Conservation (phyloP, 2,797 vertebrate species). For the Chrosomus eos region DNA sequence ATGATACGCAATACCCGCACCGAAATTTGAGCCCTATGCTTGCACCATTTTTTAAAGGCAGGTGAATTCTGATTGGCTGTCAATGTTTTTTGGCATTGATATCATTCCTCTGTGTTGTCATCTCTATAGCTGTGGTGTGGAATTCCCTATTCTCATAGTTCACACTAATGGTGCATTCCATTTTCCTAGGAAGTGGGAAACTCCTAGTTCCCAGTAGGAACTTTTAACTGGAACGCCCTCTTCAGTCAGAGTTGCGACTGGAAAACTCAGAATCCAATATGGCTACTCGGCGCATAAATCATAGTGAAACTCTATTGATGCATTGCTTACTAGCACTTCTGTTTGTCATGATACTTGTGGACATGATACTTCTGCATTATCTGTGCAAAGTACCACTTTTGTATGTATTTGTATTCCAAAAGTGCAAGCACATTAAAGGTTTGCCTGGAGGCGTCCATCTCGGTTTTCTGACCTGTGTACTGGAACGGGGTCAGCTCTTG, state of each 20-base stretch:
- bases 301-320: background rate
- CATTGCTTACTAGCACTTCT: background rate
- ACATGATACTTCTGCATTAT: background rate
- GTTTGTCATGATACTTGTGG: background rate
- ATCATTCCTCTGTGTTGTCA: no score
- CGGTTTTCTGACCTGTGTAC: background rate
- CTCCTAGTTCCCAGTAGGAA: background rate
- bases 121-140: no score
- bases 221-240: background rate
- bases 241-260: background rate
- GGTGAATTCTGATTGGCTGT: no score
- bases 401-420: background rate
- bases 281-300: background rate
- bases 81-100: no score
- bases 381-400: background rate
- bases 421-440: background rate
- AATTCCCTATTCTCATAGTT: no score
- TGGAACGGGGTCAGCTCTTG: background rate
- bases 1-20: no score
- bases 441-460: background rate
- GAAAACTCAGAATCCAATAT: background rate
- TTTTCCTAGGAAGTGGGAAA: background rate
- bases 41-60: no score
- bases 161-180: background rate
- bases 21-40: no score